Conservation (phyloP, 2,888 invertebrate species). For the Drosophila infuscata region DNA sequence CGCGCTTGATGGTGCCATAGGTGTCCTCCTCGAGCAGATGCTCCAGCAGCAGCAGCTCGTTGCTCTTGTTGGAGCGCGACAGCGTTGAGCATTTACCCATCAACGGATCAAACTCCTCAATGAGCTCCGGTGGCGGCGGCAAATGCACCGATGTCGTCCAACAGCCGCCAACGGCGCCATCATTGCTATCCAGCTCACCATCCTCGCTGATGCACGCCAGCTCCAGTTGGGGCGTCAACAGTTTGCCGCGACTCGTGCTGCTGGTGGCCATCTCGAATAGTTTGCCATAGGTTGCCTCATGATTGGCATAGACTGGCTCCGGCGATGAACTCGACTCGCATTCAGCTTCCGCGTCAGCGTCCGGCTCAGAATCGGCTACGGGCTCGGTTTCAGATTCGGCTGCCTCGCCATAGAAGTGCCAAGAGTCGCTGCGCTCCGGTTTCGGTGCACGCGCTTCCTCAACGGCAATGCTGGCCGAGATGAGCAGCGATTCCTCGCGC, state of each 20-base stretch:
- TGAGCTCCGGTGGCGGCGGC: slow-evolving; percentile 86
- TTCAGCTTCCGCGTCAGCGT: slow-evolving; percentile 20
- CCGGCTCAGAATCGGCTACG: neutral
- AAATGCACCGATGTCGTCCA: slow-evolving; percentile 1
- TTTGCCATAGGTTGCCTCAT: slow-evolving; percentile 84
- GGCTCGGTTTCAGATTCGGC: slow-evolving; percentile 49
- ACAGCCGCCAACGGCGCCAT: slow-evolving; percentile 75
- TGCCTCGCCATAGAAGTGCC: slow-evolving; percentile 82
- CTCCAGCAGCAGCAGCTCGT: slow-evolving; percentile 88
- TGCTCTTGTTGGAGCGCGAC: slow-evolving; percentile 85
- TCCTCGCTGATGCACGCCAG: slow-evolving; percentile 63
- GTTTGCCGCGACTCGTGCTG: slow-evolving; percentile 70
- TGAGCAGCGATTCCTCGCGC: slow-evolving; percentile 76
- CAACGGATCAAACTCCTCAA: slow-evolving; percentile 91
- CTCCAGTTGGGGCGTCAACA: slow-evolving; percentile 75
- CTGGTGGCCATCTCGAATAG: slow-evolving; percentile 83
- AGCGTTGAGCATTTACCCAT: slow-evolving; percentile 74
- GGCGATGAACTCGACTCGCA: slow-evolving; percentile 68
- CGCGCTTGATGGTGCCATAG: slow-evolving; percentile 87
- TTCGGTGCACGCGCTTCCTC: slow-evolving; percentile 77
- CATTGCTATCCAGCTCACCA: slow-evolving; percentile 52
- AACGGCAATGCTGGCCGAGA: slow-evolving; percentile 69
- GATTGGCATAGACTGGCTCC: slow-evolving; percentile 84
- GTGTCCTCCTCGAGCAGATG: slow-evolving; percentile 89
- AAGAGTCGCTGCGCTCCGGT: slow-evolving; percentile 84